Evolutionary conservation across 37 sponge, comb jelly and placozoan genomes (phyloP).

Genomic region (Haliclona indistincta): DNA sequence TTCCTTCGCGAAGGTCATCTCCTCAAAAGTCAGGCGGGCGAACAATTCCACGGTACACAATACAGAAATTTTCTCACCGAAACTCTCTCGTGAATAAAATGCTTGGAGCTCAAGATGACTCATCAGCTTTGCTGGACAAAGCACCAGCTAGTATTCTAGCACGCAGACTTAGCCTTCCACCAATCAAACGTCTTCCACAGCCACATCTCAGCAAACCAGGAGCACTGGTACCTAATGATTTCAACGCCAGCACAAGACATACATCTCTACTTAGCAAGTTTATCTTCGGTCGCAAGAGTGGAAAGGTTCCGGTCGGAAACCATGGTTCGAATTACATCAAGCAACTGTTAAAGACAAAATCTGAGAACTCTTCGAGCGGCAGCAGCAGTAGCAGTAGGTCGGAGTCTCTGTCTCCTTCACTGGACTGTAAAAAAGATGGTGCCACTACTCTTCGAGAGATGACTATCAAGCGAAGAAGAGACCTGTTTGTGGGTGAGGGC

Average conservation of each 20-base stretch:
- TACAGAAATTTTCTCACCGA: slow-evolving; percentile 13
- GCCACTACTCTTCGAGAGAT: background rate
- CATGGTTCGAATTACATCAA: background rate
- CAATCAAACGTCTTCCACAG: too few relatives aligned
- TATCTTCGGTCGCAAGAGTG: background rate
- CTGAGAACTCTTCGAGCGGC: background rate
- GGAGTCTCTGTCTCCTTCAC: too few relatives aligned
- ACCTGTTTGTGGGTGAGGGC: slow-evolving; percentile 57
- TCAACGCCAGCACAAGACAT: background rate
- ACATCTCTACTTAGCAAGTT: background rate
- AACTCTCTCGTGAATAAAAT: too few relatives aligned
- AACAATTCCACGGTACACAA: slow-evolving; percentile 30
- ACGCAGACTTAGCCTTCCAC: background rate
- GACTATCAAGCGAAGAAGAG: slow-evolving; percentile 18
- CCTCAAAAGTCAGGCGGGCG: background rate
- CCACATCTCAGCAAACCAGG: background rate
- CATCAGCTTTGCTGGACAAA: background rate
- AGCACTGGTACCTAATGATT: background rate
- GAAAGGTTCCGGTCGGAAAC: background rate
- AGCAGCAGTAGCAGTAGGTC: background rate
- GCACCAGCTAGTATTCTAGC: background rate
- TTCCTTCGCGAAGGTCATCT: background rate
- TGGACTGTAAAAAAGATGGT: too few relatives aligned
- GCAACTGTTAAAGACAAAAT: background rate
- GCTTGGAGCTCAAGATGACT: too few relatives aligned